phyloP scores from a whole-genome alignment of 2,888 invertebrate genomes.

The Augiades crinisus region DNA sequence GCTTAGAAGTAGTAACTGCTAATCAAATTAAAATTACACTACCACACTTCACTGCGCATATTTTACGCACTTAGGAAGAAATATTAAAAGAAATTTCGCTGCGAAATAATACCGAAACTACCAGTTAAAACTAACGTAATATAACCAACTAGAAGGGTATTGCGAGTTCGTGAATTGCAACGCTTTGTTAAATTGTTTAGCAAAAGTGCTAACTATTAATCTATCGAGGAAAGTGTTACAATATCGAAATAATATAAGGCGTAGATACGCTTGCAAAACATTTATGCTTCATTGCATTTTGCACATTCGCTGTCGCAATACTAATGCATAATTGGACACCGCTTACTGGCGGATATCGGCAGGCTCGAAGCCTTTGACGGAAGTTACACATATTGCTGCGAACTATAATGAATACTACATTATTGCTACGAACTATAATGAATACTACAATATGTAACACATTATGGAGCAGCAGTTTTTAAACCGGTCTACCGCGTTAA shows the following conservation, averaged over 20 bases:
- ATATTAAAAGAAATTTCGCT: no score
- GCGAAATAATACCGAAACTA: no score
- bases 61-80: no score
- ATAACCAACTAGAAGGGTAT: no score
- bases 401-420: constrained; percentile 5
- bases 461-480: no score
- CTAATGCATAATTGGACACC: constrained; percentile 37
- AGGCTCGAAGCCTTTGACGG: constrained; percentile 36
- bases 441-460: no score
- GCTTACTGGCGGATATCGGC: constrained; percentile 30
- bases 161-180: no score
- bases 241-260: constrained; percentile 20
- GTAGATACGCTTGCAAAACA: constrained; percentile 37
- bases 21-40: no score
- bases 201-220: constrained; percentile 4
- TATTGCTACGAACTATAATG: not conserved
- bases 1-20: no score
- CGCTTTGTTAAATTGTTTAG: constrained; percentile 7
- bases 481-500: no score
- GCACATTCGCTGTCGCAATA: constrained; percentile 39
- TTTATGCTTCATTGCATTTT: constrained; percentile 43
- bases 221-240: constrained; percentile 23
- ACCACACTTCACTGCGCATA: no score
- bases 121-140: not conserved
- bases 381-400: constrained; percentile 36